These are phyloP conservation scores for Drosophila nebulosa DNA, from an alignment of 1,140 invertebrate species.

Conservation along the genomic window DNA sequence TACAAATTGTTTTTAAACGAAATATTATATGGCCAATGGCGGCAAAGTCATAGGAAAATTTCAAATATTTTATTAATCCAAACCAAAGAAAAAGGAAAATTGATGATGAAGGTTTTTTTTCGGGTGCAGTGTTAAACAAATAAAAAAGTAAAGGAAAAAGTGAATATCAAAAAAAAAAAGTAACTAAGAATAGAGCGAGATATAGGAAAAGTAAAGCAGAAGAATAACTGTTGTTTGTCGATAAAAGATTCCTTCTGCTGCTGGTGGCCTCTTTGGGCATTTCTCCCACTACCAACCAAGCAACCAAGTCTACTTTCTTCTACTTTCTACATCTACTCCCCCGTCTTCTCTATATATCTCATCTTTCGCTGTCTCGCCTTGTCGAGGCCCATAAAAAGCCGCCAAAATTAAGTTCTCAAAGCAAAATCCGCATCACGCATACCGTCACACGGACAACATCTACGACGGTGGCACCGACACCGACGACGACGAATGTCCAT, in stretches of 20 bases:
- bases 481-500: slow-evolving; percentile 81
- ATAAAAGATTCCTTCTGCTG: background rate
- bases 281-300: background rate
- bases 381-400: slow-evolving; percentile 65
- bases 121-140: background rate
- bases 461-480: slow-evolving; percentile 81
- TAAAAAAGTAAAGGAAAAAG: too few species aligned
- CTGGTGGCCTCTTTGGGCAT: slow-evolving; percentile 3
- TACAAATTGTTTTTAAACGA: background rate
- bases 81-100: background rate
- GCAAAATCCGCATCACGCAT: slow-evolving; percentile 77
- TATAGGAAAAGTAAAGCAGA: background rate
- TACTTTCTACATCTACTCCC: slow-evolving; percentile 7
- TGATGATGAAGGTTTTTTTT: background rate
- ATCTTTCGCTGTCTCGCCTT: slow-evolving; percentile 48
- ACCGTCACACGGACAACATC: slow-evolving; percentile 80
- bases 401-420: slow-evolving; percentile 81
- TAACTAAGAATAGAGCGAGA: background rate
- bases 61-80: background rate
- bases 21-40: background rate
- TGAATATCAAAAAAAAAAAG: background rate
- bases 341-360: slow-evolving; percentile 4
- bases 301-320: slow-evolving; percentile 8
- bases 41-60: background rate
- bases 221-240: background rate